Conservation (phyloP, 2,797 vertebrate genomes). For the Fistularia commersonii region DNA sequence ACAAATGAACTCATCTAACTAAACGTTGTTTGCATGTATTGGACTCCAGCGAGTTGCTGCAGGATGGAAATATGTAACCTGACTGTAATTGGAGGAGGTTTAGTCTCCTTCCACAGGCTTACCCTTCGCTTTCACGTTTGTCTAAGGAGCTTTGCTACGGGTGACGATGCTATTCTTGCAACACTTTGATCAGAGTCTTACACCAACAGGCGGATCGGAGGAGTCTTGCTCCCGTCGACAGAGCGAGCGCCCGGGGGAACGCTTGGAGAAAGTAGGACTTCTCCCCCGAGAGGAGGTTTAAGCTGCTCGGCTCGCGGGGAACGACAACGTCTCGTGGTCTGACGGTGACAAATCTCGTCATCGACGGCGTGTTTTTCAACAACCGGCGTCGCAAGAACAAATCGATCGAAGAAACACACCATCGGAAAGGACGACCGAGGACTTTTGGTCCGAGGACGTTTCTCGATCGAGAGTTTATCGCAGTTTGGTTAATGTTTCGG, state of each 20-base stretch:
- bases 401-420: not conserved
- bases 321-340: slow-evolving; percentile 23
- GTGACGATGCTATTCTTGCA: slow-evolving; percentile 52
- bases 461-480: too few relatives aligned
- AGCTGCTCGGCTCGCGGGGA: slow-evolving; percentile 35
- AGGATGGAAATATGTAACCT: slow-evolving; percentile 3
- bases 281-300: slow-evolving; percentile 49
- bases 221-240: slow-evolving; percentile 31
- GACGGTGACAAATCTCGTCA: slow-evolving; percentile 20
- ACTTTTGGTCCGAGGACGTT: too few relatives aligned
- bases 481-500: too few relatives aligned
- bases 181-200: slow-evolving; percentile 59
- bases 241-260: slow-evolving; percentile 32
- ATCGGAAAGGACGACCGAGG: too few relatives aligned
- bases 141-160: slow-evolving; percentile 39
- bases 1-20: too few relatives aligned
- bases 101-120: slow-evolving; percentile 22
- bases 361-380: too few relatives aligned
- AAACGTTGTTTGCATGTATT: too few relatives aligned
- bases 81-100: slow-evolving; percentile 20
- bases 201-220: slow-evolving; percentile 29
- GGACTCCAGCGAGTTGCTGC: not conserved
- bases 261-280: slow-evolving; percentile 49
- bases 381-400: not conserved
- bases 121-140: slow-evolving; percentile 33